Evolutionary conservation across 2,888 invertebrate genomes (phyloP), one percentile per base, ranked within the genome.

Genomic region (Nemotelus pantherinus): DNA sequence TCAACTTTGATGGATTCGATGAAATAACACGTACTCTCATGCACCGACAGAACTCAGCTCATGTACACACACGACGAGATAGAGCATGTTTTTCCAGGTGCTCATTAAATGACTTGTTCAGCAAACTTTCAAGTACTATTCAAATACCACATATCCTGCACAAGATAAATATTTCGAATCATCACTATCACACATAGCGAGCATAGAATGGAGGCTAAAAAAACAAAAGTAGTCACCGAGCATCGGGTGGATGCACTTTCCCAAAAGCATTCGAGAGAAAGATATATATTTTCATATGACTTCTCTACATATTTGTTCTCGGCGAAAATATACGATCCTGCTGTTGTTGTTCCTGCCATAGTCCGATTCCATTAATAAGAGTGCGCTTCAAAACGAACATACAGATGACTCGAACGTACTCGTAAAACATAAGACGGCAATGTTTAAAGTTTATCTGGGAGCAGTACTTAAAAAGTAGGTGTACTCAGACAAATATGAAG

Each of bases 21-120:
- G 25, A 25, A 25, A 25, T 25, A 25, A 25, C 25, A 25, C 25
- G 25, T 25, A 25, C 25, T 25, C 1, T 25, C 25, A 25, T 25
- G 25, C 25, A 25, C 1, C 25, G 25, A 25, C 0, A 25, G 25
- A 25, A 63, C 63, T 7, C 7, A 41, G 43, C 63, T 43, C 43
- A 63, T 43, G 43, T 25, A 41, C 41, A n/a, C 43, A 43, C 43
- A 2, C 47, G 45, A n/a, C 47, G 41, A 72, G 72, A 72, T 72
- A 72, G 60, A 72, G 72, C 72, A 72, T 57, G 72, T 58, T 72
- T 71, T 72, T 57, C 72, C 60, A 72, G 72, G 60, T 72, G 72
- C 72, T 72, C 72, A 72, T 72, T 58, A 72, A 72, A 72, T 58
- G 58, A 60, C 58, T 60, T 72, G 45, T 47, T 58, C 72, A 60